Evolutionary conservation across 2,888 invertebrate species (phyloP), one percentile per base, ranked within the genome.

Genomic region (Dione vanillae): DNA sequence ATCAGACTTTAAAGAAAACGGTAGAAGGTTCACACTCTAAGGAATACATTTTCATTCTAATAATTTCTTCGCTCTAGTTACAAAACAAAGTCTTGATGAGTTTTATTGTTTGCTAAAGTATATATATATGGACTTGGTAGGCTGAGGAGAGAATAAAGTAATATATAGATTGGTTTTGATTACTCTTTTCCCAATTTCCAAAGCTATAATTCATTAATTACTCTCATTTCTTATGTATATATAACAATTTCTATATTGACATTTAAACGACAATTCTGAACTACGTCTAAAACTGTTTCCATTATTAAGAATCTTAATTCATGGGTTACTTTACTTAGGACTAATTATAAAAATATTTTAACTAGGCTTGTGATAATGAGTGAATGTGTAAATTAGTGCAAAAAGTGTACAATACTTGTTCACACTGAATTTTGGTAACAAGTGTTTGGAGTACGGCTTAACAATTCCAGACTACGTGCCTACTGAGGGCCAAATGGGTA

Each of bases 401-500:
- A 78, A n/a, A 56, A 40, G 16, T 56, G 37, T 40, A 16, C 6
- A 37, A 37, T 16, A 56, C 37, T 83, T 82, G 78, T 79, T 83
- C 81, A 77, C 78, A 81, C 82, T 84, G 81, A 79, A 75, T 72
- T 77, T 72, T 70, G 74, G 81, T 82, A 41, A 82, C 80, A 76
- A 75, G 59, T 78, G 61, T 80, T 81, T 82, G 79, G 77, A 73
- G 49, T 77, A 78, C 80, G 83, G 84, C 82, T 79, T 82, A 78
- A 88, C 77, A 67, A 91, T 90, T 90, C 91, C 91, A 82, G 91
- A 91, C 85, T 90, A 88, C 91, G 83, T 81, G 73, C 79, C 85
- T 66, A 78, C 82, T 64, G 89, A 89, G 80, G 89, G 87, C 79
- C 91, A 91, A 84, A 93, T 93, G 92, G 92, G 92, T 92, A 90